A percentile compares a stretch with the other conserved stretches of the same genome.
Evolutionary conservation across 2,888 invertebrate species (phyloP).

Genomic region (Trissolcus brochymenae): DNA sequence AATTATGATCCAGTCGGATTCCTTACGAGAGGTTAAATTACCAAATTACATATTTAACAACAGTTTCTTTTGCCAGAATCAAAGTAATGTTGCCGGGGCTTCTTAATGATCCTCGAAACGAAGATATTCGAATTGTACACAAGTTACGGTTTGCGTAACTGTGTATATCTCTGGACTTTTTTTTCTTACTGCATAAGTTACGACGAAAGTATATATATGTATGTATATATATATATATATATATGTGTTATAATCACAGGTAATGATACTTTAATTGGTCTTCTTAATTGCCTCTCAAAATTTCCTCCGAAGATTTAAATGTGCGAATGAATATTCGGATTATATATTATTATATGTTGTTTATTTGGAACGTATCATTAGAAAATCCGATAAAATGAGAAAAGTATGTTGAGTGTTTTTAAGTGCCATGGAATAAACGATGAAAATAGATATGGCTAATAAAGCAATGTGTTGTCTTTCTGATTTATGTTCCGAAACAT

Average conservation of each 20-base stretch:
- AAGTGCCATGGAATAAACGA: slow-evolving; percentile 16
- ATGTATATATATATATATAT: no score
- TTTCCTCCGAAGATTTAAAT: no score
- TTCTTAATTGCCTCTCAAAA: no score
- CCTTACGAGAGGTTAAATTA: slow-evolving; percentile 51
- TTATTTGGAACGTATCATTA: no score
- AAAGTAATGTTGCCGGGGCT: slow-evolving; percentile 40
- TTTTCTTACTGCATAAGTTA: no score
- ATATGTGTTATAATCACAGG: no score
- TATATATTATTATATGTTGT: no score
- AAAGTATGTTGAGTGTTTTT: no score
- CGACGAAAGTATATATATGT: no score
- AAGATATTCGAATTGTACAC: slow-evolving; percentile 18
- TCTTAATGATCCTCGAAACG: slow-evolving; percentile 36
- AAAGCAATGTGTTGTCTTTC: slow-evolving; percentile 64
- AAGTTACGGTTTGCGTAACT: slow-evolving; percentile 27
- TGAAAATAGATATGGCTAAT: slow-evolving; percentile 62
- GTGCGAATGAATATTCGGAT: no score
- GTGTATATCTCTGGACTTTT: slow-evolving; percentile 16
- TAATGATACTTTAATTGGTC: not conserved
- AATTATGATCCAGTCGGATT: slow-evolving; percentile 47
- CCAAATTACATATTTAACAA: slow-evolving; percentile 55
- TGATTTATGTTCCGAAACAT: slow-evolving; percentile 63
- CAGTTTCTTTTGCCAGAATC: slow-evolving; percentile 42
- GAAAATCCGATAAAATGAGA: no score